Evolutionary conservation across 2,888 invertebrate genomes (phyloP).

Genomic region (Eudasyphora cyanicolor): DNA sequence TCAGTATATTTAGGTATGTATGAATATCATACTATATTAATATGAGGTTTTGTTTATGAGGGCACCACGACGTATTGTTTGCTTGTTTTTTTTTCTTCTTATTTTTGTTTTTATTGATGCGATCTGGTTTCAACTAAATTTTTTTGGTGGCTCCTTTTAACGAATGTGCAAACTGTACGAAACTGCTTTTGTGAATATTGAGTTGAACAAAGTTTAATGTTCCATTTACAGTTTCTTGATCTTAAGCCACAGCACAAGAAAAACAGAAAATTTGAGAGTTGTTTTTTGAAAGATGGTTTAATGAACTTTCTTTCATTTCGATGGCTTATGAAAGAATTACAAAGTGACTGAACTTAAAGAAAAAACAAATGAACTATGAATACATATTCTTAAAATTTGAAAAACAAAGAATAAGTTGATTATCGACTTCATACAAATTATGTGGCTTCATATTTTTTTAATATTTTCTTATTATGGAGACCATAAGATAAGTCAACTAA

Average conservation of each 20-base stretch:
- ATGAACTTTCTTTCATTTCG: background rate
- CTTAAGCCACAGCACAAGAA: background rate
- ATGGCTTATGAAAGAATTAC: no score
- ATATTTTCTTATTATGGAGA: no score
- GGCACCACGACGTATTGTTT: background rate
- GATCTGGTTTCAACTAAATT: background rate
- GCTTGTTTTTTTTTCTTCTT: no score
- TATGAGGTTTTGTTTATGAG: background rate
- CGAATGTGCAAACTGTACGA: background rate
- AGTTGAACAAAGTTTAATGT: conserved; percentile 1
- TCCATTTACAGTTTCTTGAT: background rate
- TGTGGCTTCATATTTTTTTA: no score
- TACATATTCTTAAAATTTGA: background rate
- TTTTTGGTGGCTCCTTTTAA: background rate
- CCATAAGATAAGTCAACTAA: no score
- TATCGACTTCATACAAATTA: no score
- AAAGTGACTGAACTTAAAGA: background rate
- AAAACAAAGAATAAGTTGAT: no score
- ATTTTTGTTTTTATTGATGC: background rate
- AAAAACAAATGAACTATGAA: background rate
- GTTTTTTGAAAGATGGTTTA: background rate
- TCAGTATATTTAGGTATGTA: background rate
- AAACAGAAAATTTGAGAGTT: background rate
- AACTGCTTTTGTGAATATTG: background rate
- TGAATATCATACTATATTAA: background rate